Evolutionary conservation across 2,113 vertebrate genomes (phyloP).

Genomic region (Fulmarus glacialis): DNA sequence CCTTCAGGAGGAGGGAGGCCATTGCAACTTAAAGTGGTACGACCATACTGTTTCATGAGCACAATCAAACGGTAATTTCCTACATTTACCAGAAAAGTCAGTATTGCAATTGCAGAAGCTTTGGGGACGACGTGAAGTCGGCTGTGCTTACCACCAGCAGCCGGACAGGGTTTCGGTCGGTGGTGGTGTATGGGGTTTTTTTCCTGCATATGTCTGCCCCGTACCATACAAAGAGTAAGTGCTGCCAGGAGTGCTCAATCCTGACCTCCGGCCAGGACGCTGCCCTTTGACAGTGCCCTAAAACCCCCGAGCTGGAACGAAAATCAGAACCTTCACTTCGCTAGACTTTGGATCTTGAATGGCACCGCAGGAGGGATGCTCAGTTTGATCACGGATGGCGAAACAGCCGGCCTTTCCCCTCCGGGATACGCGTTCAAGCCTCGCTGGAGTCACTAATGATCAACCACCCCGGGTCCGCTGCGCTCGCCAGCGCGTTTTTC

Average conservation of each 20-base stretch:
- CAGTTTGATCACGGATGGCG: rapidly evolving
- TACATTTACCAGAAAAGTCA: background rate
- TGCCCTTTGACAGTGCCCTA: background rate
- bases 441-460: background rate
- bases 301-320: rapidly evolving
- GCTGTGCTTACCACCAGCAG: background rate
- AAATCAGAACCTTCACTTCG: background rate
- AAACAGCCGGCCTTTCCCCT: background rate
- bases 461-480: rapidly evolving
- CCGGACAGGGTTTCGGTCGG: rapidly evolving
- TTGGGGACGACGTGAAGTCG: rapidly evolving
- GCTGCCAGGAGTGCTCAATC: background rate
- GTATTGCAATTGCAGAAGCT: background rate
- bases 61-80: background rate
- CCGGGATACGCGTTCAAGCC: background rate
- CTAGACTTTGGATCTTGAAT: background rate
- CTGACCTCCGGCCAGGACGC: background rate
- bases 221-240: background rate
- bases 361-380: background rate
- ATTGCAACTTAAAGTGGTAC: background rate
- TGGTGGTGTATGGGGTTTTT: background rate
- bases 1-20: background rate
- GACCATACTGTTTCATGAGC: background rate
- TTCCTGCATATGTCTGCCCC: background rate
- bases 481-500: rapidly evolving